Conservation (phyloP, 1,140 invertebrate species). For the Neuroterus valhalla region DNA sequence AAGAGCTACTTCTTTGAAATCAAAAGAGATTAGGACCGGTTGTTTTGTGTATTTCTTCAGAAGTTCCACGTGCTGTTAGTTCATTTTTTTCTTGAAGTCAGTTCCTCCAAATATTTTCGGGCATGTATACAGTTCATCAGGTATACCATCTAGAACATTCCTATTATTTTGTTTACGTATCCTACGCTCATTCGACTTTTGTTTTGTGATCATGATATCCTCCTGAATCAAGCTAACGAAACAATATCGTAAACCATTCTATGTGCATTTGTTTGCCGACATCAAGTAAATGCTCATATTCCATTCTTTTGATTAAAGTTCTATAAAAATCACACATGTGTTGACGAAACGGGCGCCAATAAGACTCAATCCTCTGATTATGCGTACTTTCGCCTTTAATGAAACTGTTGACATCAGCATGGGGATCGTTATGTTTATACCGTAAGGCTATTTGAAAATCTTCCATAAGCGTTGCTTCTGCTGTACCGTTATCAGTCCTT, state of each 20-base stretch:
- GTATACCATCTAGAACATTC: conserved; percentile 21
- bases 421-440: conserved; percentile 8
- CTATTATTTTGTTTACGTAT: conserved; percentile 17
- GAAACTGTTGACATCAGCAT: conserved; percentile 26
- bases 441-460: conserved; percentile 23
- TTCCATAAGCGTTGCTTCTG: conserved; percentile 39
- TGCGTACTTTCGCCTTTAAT: conserved; percentile 35
- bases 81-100: not conserved
- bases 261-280: conserved; percentile 1
- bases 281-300: conserved; percentile 20
- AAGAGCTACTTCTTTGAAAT: not conserved
- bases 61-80: not conserved
- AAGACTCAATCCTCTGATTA: conserved; percentile 33
- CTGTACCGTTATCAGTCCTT: conserved; percentile 51
- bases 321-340: conserved; percentile 35
- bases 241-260: conserved; percentile 35
- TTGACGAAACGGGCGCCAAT: conserved; percentile 23
- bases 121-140: conserved; percentile 1
- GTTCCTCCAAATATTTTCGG: conserved; percentile 16
- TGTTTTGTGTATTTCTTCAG: not conserved
- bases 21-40: not conserved
- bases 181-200: conserved; percentile 32
- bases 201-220: not conserved
- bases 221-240: conserved; percentile 28
- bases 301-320: conserved; percentile 34